Conservation (phyloP, 2,888 invertebrate genomes). For the Conus canariensis region DNA sequence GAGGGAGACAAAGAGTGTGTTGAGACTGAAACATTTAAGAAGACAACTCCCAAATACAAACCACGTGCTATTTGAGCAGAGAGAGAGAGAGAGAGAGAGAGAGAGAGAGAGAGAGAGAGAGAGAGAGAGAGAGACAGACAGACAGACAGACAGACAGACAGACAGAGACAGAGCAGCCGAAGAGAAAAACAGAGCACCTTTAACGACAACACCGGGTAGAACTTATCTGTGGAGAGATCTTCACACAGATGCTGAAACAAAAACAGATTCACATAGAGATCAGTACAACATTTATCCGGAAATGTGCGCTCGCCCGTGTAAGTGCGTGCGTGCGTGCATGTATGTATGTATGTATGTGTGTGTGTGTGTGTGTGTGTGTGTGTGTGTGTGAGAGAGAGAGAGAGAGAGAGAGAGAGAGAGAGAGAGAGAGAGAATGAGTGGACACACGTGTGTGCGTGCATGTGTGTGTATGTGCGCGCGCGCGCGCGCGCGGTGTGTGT, state of each 20-base stretch:
- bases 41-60: no score
- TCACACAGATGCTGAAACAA: slow-evolving; percentile 87
- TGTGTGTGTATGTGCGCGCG: not conserved
- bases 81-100: no score
- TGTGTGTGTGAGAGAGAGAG: not conserved
- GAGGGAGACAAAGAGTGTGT: no score
- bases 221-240: slow-evolving; percentile 90
- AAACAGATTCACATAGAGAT: not conserved
- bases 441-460: not conserved
- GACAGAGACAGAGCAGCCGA: not conserved
- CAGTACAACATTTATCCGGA: not conserved
- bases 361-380: not conserved
- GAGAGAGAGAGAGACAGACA: not conserved
- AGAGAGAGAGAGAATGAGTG: not conserved
- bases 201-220: slow-evolving; percentile 89
- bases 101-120: no score
- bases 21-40: no score
- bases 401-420: not conserved
- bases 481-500: not conserved
- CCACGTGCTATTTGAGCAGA: no score
- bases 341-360: not conserved
- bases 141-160: not conserved
- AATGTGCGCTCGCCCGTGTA: not conserved
- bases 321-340: not conserved
- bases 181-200: slow-evolving; percentile 60